Evolutionary conservation across 23 tunicate species (phyloP).

Genomic region (Trididemnum nubilum): DNA sequence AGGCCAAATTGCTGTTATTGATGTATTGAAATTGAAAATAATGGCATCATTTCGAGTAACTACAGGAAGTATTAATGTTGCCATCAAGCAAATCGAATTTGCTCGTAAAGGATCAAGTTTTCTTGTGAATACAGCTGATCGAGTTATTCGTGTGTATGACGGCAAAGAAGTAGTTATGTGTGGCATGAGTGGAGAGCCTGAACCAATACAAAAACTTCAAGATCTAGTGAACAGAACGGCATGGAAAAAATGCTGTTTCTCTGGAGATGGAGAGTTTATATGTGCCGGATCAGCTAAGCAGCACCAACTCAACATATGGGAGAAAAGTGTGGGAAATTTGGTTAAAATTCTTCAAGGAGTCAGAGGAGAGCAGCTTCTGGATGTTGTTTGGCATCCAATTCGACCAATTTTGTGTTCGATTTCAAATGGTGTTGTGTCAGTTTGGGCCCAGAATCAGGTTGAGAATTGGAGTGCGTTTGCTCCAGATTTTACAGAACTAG

Average conservation of each 20-base stretch:
- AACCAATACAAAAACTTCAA: conserved; percentile 89
- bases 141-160: conserved; percentile 92
- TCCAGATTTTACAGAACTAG: conserved; percentile 92
- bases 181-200: conserved; percentile 88
- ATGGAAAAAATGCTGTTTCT: conserved; percentile 95
- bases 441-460: conserved; percentile 98
- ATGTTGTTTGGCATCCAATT: conserved; percentile 99
- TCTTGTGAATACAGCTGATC: conserved; percentile 90
- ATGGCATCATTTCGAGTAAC: conserved; percentile 85
- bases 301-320: conserved; percentile 90
- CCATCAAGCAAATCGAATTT: conserved; percentile 90
- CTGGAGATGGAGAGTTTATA: conserved; percentile 92
- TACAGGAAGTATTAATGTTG: conserved; percentile 74
- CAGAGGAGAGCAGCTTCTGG: conserved; percentile 91
- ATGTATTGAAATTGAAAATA: conserved; percentile 51
- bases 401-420: conserved; percentile 90
- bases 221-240: conserved; percentile 87
- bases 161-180: conserved; percentile 91
- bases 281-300: conserved; percentile 98
- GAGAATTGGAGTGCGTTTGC: conserved; percentile 99
- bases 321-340: conserved; percentile 82
- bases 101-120: conserved; percentile 90
- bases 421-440: conserved; percentile 93
- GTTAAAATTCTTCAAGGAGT: conserved; percentile 92
- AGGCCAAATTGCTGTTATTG: conserved; percentile 79